Conservation (phyloP, 2,113 vertebrate genomes). For the Triplophysa siluroides region DNA sequence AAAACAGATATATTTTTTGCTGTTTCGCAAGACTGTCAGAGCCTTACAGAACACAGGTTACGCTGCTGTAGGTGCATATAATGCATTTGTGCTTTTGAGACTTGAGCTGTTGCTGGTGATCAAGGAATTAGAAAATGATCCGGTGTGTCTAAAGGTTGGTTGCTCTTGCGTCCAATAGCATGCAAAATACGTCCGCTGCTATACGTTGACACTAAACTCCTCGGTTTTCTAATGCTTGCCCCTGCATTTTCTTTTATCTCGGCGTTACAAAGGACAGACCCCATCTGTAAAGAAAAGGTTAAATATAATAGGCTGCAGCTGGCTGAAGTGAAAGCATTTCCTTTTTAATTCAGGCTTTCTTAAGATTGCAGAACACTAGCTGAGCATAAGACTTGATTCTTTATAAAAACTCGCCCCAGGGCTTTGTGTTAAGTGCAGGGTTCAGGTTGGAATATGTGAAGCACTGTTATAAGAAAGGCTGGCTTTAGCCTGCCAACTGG, state of each 20-base stretch:
- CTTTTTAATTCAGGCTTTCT: conserved; percentile 27
- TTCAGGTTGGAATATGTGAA: conserved; percentile 26
- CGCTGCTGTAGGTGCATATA: conserved; percentile 31
- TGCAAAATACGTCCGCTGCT: conserved; percentile 31
- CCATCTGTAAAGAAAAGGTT: conserved; percentile 4
- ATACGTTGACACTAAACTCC: conserved; percentile 44
- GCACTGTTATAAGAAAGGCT: background rate
- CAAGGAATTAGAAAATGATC: background rate
- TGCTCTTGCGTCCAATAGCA: conserved; percentile 40
- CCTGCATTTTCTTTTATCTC: conserved; percentile 12
- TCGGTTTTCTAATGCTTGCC: conserved; percentile 1
- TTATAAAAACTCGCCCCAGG: background rate
- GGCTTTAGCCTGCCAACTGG: conserved; percentile 1
- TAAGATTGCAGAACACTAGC: conserved; percentile 24
- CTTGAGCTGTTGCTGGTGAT: background rate
- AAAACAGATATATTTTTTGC: conserved; percentile 28
- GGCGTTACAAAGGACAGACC: background rate
- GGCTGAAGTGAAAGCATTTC: conserved; percentile 20
- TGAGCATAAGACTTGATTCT: background rate
- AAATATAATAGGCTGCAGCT: conserved; percentile 19
- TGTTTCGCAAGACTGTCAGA: conserved; percentile 35
- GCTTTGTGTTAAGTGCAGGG: background rate
- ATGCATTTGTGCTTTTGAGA: conserved; percentile 24
- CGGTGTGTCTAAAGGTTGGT: conserved; percentile 40
- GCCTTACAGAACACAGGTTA: conserved; percentile 23